These are phyloP conservation scores for Egretta garzetta DNA, from an alignment of 2,113 vertebrate genomes.

Conservation along the genomic window DNA sequence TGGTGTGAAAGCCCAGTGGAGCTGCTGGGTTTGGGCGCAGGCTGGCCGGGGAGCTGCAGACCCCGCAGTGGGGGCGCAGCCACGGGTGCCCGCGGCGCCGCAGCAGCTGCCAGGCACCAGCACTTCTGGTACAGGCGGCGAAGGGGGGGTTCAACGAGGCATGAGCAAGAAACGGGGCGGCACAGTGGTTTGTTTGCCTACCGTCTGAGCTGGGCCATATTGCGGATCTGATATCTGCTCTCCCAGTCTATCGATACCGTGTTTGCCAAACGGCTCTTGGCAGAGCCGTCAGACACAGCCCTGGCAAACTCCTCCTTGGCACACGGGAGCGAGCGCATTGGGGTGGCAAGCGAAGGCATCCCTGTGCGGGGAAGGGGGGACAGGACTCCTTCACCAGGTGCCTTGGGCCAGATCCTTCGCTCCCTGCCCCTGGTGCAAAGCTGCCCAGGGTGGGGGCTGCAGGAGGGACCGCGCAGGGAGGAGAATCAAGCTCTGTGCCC, in stretches of 20 bases:
- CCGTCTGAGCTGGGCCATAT: background rate
- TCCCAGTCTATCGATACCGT: background rate
- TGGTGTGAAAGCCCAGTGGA: accelerated
- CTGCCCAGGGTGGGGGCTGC: background rate
- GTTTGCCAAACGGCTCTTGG: background rate
- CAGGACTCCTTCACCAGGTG: accelerated
- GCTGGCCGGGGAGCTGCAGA: background rate
- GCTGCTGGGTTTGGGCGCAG: accelerated
- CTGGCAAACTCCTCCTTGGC: background rate
- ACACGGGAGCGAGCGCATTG: accelerated
- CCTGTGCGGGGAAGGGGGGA: background rate
- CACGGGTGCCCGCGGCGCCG: accelerated
- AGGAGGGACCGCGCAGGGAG: background rate
- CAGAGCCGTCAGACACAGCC: background rate
- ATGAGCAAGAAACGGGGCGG: background rate
- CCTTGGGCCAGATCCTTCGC: accelerated
- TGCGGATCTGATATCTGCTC: background rate
- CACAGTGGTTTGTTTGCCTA: background rate
- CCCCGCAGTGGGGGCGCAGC: accelerated
- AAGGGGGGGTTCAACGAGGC: too few relatives aligned
- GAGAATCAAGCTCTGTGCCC: background rate
- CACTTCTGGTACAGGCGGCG: accelerated
- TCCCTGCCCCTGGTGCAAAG: background rate
- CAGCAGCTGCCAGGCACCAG: background rate
- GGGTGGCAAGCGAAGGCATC: background rate